A percentile compares a stretch with the other conserved stretches of the same genome.
Conservation (phyloP, 1,140 invertebrate species). For the Tetragonula clypearis region DNA sequence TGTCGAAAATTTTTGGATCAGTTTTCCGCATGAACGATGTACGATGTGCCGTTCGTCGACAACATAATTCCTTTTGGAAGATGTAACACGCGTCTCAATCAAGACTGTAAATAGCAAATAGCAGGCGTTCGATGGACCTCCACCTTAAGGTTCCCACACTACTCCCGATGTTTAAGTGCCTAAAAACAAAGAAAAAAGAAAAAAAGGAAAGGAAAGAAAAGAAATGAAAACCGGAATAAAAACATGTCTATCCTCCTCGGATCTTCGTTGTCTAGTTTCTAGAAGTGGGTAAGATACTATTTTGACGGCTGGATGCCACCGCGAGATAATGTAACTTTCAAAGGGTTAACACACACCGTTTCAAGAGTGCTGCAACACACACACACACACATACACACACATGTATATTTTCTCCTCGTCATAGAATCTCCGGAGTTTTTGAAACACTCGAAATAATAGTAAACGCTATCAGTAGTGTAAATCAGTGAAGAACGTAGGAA, state of each 20-base stretch:
- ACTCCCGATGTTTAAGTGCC: conserved; percentile 69
- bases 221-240: conserved; percentile 31
- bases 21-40: neutral
- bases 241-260: conserved; percentile 57
- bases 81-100: conserved; percentile 41
- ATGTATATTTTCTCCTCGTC: neutral
- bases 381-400: neutral
- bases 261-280: conserved; percentile 64
- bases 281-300: conserved; percentile 61
- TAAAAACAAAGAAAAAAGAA: conserved; percentile 44
- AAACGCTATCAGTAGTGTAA: neutral
- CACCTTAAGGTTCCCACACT: conserved; percentile 58
- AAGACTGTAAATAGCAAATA: conserved; percentile 66
- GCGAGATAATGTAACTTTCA: neutral
- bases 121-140: conserved; percentile 55
- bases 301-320: conserved; percentile 14
- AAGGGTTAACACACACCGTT: conserved; percentile 18
- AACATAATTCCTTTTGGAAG: conserved; percentile 40
- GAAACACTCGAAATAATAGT: neutral
- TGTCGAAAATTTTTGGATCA: neutral
- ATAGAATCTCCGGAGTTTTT: conserved; percentile 20
- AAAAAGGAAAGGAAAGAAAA: conserved; percentile 38
- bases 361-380: neutral
- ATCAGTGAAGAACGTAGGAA: neutral
- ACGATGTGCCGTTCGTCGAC: conserved; percentile 19